Percentiles rank a stretch among this genome's conserved stretches.
Evolutionary conservation across 2,113 vertebrate species (phyloP).

Genomic region (Seriola quinqueradiata): DNA sequence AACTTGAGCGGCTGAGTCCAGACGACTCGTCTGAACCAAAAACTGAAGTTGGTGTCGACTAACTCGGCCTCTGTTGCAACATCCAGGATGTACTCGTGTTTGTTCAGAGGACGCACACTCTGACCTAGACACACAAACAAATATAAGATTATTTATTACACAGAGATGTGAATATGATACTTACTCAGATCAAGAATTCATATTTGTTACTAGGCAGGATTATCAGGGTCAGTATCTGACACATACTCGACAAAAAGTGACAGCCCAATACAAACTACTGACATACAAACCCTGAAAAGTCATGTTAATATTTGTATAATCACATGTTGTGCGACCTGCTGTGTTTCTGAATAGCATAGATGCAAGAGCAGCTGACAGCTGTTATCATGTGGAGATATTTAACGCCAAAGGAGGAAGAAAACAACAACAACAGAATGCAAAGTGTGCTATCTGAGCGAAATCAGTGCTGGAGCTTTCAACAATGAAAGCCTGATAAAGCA

Average conservation of each 20-base stretch:
- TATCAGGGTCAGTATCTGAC: not conserved
- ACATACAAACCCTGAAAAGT: not conserved
- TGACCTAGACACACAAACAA: constrained; percentile 85
- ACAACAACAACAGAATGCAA: constrained; percentile 1
- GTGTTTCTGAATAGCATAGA: constrained; percentile 27
- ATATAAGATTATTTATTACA: not conserved
- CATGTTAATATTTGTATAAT: constrained; percentile 3
- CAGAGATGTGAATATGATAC: not conserved
- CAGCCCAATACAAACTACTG: not conserved
- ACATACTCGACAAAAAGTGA: not conserved
- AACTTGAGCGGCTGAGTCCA: constrained; percentile 95
- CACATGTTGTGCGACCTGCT: constrained; percentile 38
- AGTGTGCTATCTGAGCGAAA: not conserved
- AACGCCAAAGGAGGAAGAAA: constrained; percentile 7
- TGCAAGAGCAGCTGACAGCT: constrained; percentile 44
- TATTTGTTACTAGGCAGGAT: not conserved
- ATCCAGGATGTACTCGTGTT: constrained; percentile 92
- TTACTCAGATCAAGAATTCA: not conserved
- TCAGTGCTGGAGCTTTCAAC: not conserved
- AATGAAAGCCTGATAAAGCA: not conserved
- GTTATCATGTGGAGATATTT: constrained; percentile 47
- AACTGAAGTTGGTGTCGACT: constrained; percentile 87
- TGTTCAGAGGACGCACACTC: constrained; percentile 91
- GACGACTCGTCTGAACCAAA: constrained; percentile 95
- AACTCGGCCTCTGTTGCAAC: constrained; percentile 89